A percentile compares a stretch with the other conserved stretches of the same genome.
phyloP scores from a whole-genome alignment of 2,113 vertebrate species.

The Eptesicus fuscus region DNA sequence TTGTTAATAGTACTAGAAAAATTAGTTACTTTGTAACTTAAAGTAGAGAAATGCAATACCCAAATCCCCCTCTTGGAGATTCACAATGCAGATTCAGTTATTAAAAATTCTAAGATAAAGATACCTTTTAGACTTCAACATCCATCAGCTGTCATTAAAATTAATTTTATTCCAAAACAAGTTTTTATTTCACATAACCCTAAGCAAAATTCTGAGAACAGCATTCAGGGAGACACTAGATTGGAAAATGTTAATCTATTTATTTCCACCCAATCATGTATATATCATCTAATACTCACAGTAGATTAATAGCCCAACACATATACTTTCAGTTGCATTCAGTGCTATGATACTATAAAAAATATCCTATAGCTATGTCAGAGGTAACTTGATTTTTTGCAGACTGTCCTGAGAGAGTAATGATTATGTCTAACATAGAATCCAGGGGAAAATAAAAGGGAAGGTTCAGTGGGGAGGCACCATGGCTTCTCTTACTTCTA shows the following conservation, averaged over 20 bases:
- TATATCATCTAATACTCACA: neutral
- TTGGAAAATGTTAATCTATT: neutral
- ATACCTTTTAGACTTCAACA: neutral
- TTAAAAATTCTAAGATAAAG: neutral
- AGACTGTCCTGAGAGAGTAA: neutral
- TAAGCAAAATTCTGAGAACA: neutral
- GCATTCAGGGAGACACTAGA: neutral
- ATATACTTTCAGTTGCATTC: neutral
- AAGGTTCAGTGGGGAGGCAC: neutral
- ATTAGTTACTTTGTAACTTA: neutral
- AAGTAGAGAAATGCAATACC: neutral
- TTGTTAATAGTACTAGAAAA: neutral
- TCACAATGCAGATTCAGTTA: neutral
- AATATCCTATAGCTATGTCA: neutral
- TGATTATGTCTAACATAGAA: neutral
- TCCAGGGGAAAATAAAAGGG: neutral
- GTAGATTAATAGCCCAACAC: neutral
- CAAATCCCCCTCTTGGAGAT: neutral
- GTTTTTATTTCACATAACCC: neutral
- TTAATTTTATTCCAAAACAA: neutral
- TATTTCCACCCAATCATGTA: neutral
- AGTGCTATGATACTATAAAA: neutral
- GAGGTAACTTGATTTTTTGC: neutral
- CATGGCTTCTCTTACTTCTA: neutral
- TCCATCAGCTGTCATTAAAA: neutral